Evolutionary conservation across 64 coral and sea anemone species (phyloP).

Genomic region (Actinia tenebrosa): DNA sequence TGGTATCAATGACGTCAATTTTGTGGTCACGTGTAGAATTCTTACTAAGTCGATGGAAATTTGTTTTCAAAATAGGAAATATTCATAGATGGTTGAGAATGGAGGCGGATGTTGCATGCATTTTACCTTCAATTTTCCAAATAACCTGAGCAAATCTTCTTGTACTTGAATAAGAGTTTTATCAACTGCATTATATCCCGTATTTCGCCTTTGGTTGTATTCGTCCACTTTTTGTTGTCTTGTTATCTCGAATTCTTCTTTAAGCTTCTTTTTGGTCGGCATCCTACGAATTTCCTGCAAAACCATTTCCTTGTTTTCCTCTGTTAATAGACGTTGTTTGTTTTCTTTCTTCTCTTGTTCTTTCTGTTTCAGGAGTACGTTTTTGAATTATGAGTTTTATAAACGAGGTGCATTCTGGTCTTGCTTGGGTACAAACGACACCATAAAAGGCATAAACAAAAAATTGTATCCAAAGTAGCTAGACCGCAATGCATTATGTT

Average conservation of each 20-base stretch:
- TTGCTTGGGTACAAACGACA: too few relatives aligned
- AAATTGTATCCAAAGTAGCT: background rate
- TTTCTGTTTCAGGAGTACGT: background rate
- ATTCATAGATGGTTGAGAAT: too few relatives aligned
- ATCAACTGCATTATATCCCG: constrained; percentile 13
- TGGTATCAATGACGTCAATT: too few relatives aligned
- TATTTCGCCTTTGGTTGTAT: constrained; percentile 11
- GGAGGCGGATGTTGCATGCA: too few relatives aligned
- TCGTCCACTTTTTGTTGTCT: constrained; percentile 48
- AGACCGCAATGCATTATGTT: too few relatives aligned
- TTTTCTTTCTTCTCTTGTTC: constrained; percentile 38
- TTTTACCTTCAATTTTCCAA: constrained; percentile 82
- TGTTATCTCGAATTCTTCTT: constrained; percentile 6
- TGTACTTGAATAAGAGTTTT: constrained; percentile 76
- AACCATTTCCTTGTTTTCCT: constrained; percentile 83
- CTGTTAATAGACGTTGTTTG: constrained; percentile 25
- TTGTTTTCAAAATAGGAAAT: too few relatives aligned
- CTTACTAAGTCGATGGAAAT: too few relatives aligned
- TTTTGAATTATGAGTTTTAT: background rate
- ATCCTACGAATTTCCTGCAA: constrained; percentile 83
- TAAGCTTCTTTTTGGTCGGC: constrained; percentile 30
- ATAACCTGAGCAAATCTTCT: constrained; percentile 86
- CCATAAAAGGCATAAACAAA: too few relatives aligned
- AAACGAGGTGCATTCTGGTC: too few relatives aligned
- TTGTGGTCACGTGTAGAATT: too few relatives aligned